These are phyloP conservation scores for Clarias macrocephalus DNA, from an alignment of 2,113 vertebrate genomes.

Conservation along the genomic window DNA sequence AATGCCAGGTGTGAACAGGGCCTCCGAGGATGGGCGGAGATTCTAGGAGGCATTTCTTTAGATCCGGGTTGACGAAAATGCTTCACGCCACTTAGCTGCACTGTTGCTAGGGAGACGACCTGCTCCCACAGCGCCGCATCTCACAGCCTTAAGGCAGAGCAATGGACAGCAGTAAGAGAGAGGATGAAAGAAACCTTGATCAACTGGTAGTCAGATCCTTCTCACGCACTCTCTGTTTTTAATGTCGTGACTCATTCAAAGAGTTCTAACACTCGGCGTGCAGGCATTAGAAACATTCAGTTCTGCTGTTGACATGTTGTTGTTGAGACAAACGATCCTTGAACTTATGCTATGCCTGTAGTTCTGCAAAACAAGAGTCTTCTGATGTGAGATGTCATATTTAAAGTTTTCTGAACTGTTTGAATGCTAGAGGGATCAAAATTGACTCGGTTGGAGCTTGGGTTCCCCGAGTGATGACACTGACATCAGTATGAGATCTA, in stretches of 20 bases:
- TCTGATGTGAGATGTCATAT: constrained; percentile 44
- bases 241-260: constrained; percentile 45
- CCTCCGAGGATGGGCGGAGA: constrained; percentile 62
- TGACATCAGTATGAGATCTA: not conserved
- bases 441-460: not conserved
- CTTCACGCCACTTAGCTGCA: constrained; percentile 57
- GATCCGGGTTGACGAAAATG: constrained; percentile 55
- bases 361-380: constrained; percentile 33
- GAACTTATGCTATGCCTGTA: constrained; percentile 22
- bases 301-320: constrained; percentile 35
- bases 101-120: constrained; percentile 65
- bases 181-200: constrained; percentile 52
- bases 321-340: constrained; percentile 31
- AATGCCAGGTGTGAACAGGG: constrained; percentile 3
- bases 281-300: constrained; percentile 23
- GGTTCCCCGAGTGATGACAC: not conserved
- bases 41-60: constrained; percentile 52
- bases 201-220: constrained; percentile 43
- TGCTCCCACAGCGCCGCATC: constrained; percentile 58
- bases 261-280: constrained; percentile 2
- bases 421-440: constrained; percentile 9
- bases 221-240: constrained; percentile 37
- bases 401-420: constrained; percentile 16
- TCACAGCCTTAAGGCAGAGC: constrained; percentile 51
- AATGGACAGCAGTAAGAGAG: constrained; percentile 44